Percentiles rank a stretch among this genome's conserved stretches.
These are phyloP conservation scores for Eristalis tenax DNA, from an alignment of 2,888 invertebrate genomes.

Conservation along the genomic window DNA sequence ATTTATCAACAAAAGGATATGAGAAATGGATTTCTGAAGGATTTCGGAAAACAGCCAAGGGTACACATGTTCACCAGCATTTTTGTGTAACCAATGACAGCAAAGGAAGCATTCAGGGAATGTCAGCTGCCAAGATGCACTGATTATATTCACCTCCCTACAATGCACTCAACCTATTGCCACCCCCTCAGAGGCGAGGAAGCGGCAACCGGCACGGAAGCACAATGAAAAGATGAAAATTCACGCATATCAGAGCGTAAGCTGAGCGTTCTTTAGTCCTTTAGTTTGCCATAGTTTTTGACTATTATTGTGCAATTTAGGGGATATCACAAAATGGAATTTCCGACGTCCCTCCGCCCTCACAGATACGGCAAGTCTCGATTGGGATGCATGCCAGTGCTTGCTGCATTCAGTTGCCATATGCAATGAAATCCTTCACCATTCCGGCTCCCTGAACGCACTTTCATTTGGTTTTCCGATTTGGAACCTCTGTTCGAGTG, in stretches of 20 bases:
- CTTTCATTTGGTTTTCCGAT: neutral
- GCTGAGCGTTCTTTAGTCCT: neutral
- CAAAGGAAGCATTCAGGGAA: neutral
- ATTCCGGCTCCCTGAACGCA: neutral
- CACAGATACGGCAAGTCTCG: neutral
- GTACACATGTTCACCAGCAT: slow-evolving; percentile 30
- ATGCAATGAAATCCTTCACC: slow-evolving; percentile 15
- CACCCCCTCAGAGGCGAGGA: neutral
- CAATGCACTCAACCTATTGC: too few relatives aligned
- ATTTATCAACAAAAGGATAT: slow-evolving; percentile 67
- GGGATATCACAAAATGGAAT: slow-evolving; percentile 49
- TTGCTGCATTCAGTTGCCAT: slow-evolving; percentile 43
- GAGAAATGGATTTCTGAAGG: slow-evolving; percentile 57
- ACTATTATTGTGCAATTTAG: slow-evolving; percentile 67
- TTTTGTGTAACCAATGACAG: neutral
- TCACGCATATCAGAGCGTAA: slow-evolving; percentile 24
- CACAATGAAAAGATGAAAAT: slow-evolving; percentile 17
- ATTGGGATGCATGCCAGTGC: slow-evolving; percentile 57
- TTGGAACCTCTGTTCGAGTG: slow-evolving; percentile 2
- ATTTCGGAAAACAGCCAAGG: slow-evolving; percentile 1
- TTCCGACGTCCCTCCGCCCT: slow-evolving; percentile 35
- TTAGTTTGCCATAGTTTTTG: slow-evolving; percentile 52
- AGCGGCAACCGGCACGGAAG: neutral
- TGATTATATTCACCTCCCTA: slow-evolving; percentile 12
- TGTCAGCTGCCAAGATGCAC: slow-evolving; percentile 55